phyloP scores from a whole-genome alignment of 1,140 invertebrate genomes.

The Caenorhabditis remanei region DNA sequence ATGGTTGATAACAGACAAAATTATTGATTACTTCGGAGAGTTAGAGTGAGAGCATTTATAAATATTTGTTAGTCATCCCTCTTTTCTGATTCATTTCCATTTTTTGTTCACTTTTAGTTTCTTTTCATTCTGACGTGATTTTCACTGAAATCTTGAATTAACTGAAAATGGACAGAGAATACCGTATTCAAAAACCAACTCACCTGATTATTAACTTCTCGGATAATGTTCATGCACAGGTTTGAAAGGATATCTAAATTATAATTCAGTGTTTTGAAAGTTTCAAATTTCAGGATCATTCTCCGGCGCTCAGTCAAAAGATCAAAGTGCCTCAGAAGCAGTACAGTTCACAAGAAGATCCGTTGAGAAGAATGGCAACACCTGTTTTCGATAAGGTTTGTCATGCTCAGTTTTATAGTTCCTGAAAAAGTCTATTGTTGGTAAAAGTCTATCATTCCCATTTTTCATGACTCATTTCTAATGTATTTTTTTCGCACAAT shows the following conservation, averaged over 20 bases:
- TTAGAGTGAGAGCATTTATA: conserved; percentile 16
- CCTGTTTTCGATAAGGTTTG: conserved; percentile 64
- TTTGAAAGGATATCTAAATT: not conserved
- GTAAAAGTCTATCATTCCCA: not conserved
- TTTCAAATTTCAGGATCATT: conserved; percentile 61
- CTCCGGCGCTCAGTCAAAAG: conserved; percentile 64
- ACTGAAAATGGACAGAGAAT: conserved; percentile 1
- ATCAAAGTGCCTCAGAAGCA: conserved; percentile 63
- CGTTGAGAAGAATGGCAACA: conserved; percentile 62
- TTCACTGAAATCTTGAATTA: not conserved
- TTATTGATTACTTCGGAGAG: conserved; percentile 40
- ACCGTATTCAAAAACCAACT: not conserved
- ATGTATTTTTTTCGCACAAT: too few species aligned
- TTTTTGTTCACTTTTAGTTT: not conserved
- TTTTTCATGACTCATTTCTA: too few species aligned
- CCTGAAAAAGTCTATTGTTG: conserved; percentile 8
- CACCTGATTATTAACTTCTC: conserved; percentile 7
- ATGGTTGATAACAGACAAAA: conserved; percentile 31
- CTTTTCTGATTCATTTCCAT: conserved; percentile 12
- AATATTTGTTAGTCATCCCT: conserved; percentile 1
- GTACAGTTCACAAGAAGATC: conserved; percentile 62
- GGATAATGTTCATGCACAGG: conserved; percentile 13
- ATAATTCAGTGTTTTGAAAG: not conserved
- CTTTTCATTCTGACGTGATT: not conserved
- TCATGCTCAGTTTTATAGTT: not conserved